Conservation (phyloP, 2,888 invertebrate genomes). For the Achlya flavicornis region DNA sequence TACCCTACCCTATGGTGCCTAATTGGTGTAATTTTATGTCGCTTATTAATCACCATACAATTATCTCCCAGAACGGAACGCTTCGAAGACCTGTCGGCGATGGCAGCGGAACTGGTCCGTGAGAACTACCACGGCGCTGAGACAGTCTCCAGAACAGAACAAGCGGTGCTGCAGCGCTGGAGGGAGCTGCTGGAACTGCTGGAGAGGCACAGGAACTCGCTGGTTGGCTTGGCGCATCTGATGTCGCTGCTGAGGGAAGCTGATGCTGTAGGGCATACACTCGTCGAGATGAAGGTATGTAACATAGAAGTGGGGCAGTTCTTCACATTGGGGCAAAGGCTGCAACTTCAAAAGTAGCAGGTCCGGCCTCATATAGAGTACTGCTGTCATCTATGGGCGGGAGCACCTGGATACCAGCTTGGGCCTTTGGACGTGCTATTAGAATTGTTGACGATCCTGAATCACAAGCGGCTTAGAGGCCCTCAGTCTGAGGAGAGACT, state of each 20-base stretch:
- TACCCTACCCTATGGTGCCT: no score
- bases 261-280: conserved; percentile 92
- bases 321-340: no score
- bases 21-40: no score
- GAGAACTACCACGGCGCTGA: conserved; percentile 97
- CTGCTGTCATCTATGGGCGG: no score
- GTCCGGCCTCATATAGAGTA: no score
- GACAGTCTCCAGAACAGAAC: conserved; percentile 87
- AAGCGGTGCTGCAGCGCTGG: conserved; percentile 94
- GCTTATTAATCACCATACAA: no score
- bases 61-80: conserved; percentile 91
- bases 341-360: no score
- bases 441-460: no score
- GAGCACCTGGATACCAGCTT: no score
- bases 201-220: conserved; percentile 90
- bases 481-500: no score
- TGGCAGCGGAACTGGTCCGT: conserved; percentile 95
- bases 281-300: conserved; percentile 91
- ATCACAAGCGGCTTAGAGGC: no score
- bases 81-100: conserved; percentile 95
- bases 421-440: no score
- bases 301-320: background rate
- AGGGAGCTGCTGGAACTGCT: conserved; percentile 91
- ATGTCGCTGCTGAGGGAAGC: conserved; percentile 96
- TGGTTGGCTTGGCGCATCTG: conserved; percentile 91